Evolutionary conservation across 1,140 invertebrate genomes (phyloP).

Genomic region (silkworm (Bombyx mori)): DNA sequence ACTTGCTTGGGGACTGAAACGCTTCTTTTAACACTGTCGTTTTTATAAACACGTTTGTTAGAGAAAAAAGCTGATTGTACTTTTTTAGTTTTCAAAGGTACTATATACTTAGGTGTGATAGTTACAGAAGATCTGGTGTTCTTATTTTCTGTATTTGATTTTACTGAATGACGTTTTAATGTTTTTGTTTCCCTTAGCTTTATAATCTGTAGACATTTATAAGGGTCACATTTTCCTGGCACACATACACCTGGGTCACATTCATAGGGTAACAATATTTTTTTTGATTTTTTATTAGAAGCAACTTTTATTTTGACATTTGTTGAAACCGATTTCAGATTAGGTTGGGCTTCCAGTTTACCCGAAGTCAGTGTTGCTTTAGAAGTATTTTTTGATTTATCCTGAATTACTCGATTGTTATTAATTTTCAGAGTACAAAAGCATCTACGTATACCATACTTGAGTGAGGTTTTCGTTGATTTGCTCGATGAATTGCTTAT

Average conservation of each 20-base stretch:
- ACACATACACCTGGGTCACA: conserved; percentile 16
- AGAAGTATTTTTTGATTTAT: neutral
- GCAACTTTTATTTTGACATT: neutral
- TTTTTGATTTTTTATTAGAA: conserved; percentile 3
- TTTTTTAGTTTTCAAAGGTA: conserved; percentile 2
- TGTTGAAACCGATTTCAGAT: neutral
- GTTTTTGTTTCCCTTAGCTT: conserved; percentile 1
- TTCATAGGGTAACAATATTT: conserved; percentile 11
- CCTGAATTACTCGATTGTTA: conserved; percentile 2
- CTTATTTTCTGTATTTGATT: neutral
- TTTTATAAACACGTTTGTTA: neutral
- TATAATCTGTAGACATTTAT: conserved; percentile 12
- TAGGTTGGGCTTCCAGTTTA: neutral
- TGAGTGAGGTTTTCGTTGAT: conserved; percentile 3
- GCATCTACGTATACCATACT: conserved; percentile 6
- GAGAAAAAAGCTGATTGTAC: conserved; percentile 1
- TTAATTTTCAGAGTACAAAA: conserved; percentile 8
- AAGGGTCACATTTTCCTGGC: conserved; percentile 14
- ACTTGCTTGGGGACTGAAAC: neutral
- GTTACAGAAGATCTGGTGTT: conserved; percentile 2
- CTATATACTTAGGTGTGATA: conserved; percentile 1
- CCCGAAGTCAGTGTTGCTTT: neutral
- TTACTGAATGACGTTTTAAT: conserved; percentile 1
- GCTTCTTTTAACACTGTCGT: too few species aligned
- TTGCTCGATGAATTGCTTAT: conserved; percentile 8